These are phyloP conservation scores for Atrina japonica DNA, from an alignment of 2,888 invertebrate genomes.

Conservation along the genomic window DNA sequence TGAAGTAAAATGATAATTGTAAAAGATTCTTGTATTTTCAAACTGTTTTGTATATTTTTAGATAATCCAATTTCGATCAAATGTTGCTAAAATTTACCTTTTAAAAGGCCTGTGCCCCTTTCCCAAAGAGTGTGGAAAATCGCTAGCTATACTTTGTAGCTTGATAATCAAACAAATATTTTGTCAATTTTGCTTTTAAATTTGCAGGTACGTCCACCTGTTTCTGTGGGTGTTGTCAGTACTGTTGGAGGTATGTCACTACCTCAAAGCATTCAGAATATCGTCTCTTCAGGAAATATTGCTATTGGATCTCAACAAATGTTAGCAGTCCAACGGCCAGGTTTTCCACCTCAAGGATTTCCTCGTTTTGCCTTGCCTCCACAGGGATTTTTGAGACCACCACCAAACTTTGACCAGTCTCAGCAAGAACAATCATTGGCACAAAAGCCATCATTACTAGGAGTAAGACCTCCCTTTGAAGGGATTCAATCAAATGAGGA, in stretches of 20 bases:
- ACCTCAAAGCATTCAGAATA: too few species aligned
- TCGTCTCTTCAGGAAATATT: conserved; percentile 20
- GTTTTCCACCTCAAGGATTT: conserved; percentile 52
- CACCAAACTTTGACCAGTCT: conserved; percentile 56
- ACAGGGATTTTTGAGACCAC: conserved; percentile 33
- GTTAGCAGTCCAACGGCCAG: conserved; percentile 54
- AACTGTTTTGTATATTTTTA: too few species aligned
- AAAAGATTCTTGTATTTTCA: too few species aligned
- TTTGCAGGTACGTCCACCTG: conserved; percentile 21
- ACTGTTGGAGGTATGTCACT: conserved; percentile 16
- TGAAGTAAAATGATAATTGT: too few species aligned
- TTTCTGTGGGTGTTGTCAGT: conserved; percentile 36
- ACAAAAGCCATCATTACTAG: conserved; percentile 20
- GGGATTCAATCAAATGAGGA: conserved; percentile 21
- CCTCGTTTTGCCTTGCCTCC: conserved; percentile 24
- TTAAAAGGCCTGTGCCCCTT: too few species aligned
- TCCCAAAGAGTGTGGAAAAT: too few species aligned
- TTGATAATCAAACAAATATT: too few species aligned
- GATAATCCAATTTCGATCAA: too few species aligned
- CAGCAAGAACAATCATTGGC: conserved; percentile 53
- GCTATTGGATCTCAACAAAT: conserved; percentile 30
- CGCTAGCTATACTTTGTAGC: too few species aligned
- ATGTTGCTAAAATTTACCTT: too few species aligned
- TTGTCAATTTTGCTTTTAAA: too few species aligned
- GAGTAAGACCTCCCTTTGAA: conserved; percentile 45